Percentiles rank a stretch among this genome's conserved stretches.
These are phyloP conservation scores for Pelodiscus sinensis DNA, from an alignment of 2,113 vertebrate genomes.

Conservation along the genomic window DNA sequence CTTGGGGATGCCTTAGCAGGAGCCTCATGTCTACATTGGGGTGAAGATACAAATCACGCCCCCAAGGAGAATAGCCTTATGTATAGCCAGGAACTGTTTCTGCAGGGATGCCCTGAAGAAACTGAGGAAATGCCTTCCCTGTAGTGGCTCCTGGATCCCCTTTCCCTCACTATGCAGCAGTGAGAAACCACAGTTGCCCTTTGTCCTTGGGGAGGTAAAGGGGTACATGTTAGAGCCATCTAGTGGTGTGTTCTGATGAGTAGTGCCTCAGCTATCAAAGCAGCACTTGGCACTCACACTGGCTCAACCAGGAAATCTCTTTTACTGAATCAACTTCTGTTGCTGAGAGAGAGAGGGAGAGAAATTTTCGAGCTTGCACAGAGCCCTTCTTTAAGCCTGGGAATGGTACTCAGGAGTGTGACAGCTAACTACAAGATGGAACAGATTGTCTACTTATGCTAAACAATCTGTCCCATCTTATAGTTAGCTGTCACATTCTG, in stretches of 20 bases:
- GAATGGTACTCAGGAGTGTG: not conserved
- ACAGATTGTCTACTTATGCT: too few relatives aligned
- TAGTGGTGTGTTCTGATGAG: fast-evolving
- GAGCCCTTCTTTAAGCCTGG: not conserved
- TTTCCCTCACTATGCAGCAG: not conserved
- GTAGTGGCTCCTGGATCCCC: not conserved
- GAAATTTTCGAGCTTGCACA: not conserved
- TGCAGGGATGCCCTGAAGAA: fast-evolving
- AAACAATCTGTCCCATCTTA: not conserved
- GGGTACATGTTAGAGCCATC: not conserved
- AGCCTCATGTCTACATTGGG: not conserved
- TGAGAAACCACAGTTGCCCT: not conserved
- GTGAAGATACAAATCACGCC: not conserved
- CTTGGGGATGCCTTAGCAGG: not conserved
- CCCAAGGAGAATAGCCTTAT: fast-evolving
- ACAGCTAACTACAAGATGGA: not conserved
- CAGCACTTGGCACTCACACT: not conserved
- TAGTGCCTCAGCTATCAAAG: not conserved
- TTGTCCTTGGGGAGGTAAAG: fast-evolving
- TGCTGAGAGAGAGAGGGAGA: not conserved
- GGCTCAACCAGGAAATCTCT: not conserved
- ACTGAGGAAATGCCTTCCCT: not conserved
- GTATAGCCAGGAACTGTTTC: not conserved
- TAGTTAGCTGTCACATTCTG: not conserved
- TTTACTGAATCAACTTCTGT: not conserved